Conservation (phyloP, 2,113 vertebrate genomes). For the Podocnemis expansa region DNA sequence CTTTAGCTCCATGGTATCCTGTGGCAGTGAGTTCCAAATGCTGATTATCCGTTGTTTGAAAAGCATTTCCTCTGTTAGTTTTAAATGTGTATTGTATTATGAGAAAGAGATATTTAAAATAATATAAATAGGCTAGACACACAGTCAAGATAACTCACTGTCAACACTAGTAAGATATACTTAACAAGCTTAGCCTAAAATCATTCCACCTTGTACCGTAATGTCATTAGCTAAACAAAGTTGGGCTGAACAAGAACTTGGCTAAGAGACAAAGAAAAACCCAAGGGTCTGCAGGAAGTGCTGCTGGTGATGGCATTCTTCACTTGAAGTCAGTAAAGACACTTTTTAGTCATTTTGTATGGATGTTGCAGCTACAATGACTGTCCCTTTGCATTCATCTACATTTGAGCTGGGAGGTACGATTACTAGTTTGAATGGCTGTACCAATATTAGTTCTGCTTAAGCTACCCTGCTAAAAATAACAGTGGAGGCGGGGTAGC, state of each 20-base stretch:
- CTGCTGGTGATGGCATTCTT: background rate
- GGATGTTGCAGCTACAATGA: accelerated
- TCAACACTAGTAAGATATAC: accelerated
- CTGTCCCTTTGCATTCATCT: too few species aligned
- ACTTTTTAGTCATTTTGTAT: background rate
- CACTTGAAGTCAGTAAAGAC: background rate
- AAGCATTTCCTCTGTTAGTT: background rate
- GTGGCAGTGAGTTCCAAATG: background rate
- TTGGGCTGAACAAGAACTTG: background rate
- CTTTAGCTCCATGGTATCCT: background rate
- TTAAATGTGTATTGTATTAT: background rate
- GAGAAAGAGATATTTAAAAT: background rate
- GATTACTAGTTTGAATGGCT: too few species aligned
- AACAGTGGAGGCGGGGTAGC: too few species aligned
- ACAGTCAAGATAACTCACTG: background rate
- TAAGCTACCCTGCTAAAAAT: too few species aligned
- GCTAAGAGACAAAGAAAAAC: background rate
- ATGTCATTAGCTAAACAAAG: background rate
- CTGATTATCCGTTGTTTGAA: background rate
- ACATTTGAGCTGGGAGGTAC: too few species aligned
- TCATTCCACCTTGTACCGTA: background rate
- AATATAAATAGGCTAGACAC: background rate
- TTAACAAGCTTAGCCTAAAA: background rate
- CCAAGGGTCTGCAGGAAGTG: background rate
- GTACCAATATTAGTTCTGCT: too few species aligned